phyloP scores from a whole-genome alignment of 2,888 invertebrate species.

The Drosophila leonis region DNA sequence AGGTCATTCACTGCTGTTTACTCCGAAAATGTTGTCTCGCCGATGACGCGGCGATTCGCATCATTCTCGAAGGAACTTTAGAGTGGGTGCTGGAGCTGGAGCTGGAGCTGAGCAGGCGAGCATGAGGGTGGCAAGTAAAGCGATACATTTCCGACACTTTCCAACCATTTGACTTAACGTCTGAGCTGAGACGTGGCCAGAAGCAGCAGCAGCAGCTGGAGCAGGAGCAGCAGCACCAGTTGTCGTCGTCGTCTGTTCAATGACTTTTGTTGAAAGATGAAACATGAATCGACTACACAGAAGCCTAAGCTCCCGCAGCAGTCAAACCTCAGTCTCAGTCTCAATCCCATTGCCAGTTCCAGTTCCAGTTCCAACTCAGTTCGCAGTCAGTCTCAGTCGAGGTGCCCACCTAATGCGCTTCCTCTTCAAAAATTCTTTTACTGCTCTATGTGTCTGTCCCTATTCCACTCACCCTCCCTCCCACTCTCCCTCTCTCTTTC shows the following conservation, averaged over 20 bases:
- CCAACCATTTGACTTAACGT: slow-evolving; percentile 63
- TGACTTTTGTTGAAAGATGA: slow-evolving; percentile 76
- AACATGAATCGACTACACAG: slow-evolving; percentile 80
- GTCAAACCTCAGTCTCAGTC: slow-evolving; percentile 13
- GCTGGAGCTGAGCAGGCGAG: neutral
- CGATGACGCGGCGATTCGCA: slow-evolving; percentile 70
- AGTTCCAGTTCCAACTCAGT: slow-evolving; percentile 27
- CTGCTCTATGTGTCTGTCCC: slow-evolving; percentile 47
- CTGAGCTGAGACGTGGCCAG: slow-evolving; percentile 44
- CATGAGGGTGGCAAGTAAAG: slow-evolving; percentile 34
- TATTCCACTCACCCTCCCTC: slow-evolving; percentile 3
- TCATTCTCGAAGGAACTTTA: slow-evolving; percentile 34
- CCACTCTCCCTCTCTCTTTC: slow-evolving; percentile 1
- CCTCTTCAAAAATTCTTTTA: slow-evolving; percentile 75
- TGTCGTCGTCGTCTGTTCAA: slow-evolving; percentile 75
- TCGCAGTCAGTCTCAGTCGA: slow-evolving; percentile 36
- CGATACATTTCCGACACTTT: slow-evolving; percentile 78
- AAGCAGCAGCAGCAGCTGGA: slow-evolving; percentile 11
- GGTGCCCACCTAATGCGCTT: slow-evolving; percentile 72
- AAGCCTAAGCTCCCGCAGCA: slow-evolving; percentile 46
- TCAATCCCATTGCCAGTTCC: slow-evolving; percentile 7
- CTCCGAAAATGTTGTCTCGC: slow-evolving; percentile 81
- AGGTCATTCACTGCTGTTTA: slow-evolving; percentile 84
- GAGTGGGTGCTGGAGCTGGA: neutral
- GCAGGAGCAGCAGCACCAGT: slow-evolving; percentile 25